Conservation (phyloP, 2,797 vertebrate genomes). For the Oophaga sylvatica region DNA sequence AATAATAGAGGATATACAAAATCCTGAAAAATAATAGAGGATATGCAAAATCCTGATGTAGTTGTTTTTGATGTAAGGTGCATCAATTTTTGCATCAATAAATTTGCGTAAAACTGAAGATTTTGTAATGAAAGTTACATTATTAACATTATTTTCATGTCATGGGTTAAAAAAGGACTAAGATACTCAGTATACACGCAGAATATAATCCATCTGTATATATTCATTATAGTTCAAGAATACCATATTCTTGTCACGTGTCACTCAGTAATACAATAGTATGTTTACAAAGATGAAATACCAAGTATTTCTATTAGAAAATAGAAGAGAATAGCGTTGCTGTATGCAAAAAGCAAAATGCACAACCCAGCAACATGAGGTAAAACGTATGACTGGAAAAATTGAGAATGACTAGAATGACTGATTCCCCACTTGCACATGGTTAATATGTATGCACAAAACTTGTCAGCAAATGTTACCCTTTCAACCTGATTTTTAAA, state of each 20-base stretch:
- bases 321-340: background rate
- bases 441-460: constrained; percentile 32
- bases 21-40: too few species aligned
- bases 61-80: too few species aligned
- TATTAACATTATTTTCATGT: too few species aligned
- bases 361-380: background rate
- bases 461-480: constrained; percentile 18
- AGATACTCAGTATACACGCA: too few species aligned
- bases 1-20: too few species aligned
- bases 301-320: background rate
- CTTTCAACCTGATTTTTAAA: constrained; percentile 23
- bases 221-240: background rate
- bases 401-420: constrained; percentile 30
- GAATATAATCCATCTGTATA: background rate
- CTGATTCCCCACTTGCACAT: constrained; percentile 25
- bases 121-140: too few species aligned
- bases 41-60: too few species aligned
- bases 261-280: background rate
- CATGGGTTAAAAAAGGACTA: too few species aligned
- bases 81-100: too few species aligned
- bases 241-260: background rate
- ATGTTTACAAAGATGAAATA: constrained; percentile 10
- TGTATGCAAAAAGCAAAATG: background rate
- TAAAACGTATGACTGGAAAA: background rate
- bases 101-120: too few species aligned